phyloP scores from a whole-genome alignment of 2,113 vertebrate species.

The Cyrtonyx montezumae region DNA sequence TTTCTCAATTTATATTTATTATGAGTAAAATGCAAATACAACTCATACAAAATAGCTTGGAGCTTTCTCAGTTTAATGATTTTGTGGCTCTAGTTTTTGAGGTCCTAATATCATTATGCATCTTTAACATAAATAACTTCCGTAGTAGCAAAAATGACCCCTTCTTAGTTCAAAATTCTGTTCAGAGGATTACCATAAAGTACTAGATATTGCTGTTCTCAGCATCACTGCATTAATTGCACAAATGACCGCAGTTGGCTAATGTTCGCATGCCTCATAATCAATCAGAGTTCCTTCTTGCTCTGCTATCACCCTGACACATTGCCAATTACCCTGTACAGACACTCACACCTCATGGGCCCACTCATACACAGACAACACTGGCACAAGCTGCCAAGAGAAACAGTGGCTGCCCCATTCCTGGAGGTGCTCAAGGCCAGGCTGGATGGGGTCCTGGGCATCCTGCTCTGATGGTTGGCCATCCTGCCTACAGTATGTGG shows the following conservation, averaged over 20 bases:
- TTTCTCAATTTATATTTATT: slow-evolving; percentile 26
- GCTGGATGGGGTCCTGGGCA: not conserved
- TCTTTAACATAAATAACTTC: slow-evolving; percentile 56
- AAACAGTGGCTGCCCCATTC: not conserved
- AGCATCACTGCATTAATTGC: slow-evolving; percentile 58
- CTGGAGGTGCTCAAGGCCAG: not conserved
- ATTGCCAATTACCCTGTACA: not conserved
- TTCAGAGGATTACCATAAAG: slow-evolving; percentile 31
- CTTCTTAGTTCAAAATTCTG: slow-evolving; percentile 31
- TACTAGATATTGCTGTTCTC: slow-evolving; percentile 51
- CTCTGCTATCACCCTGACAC: not conserved
- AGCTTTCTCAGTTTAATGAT: slow-evolving; percentile 38
- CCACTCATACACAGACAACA: not conserved
- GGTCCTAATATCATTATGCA: slow-evolving; percentile 4
- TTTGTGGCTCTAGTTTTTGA: slow-evolving; percentile 19
- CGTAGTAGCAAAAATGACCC: slow-evolving; percentile 30
- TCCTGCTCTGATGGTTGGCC: not conserved
- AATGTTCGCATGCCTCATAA: slow-evolving; percentile 14
- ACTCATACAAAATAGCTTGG: not conserved
- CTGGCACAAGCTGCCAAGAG: not conserved
- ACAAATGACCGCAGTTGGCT: slow-evolving; percentile 20
- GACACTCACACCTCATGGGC: not conserved
- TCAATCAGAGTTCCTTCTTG: slow-evolving; percentile 44
- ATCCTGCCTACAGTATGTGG: not conserved
- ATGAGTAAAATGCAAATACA: slow-evolving; percentile 7